A percentile compares a stretch with the other conserved stretches of the same genome.
Conservation (phyloP, 2,888 invertebrate genomes). For the Tetragonisca angustula region DNA sequence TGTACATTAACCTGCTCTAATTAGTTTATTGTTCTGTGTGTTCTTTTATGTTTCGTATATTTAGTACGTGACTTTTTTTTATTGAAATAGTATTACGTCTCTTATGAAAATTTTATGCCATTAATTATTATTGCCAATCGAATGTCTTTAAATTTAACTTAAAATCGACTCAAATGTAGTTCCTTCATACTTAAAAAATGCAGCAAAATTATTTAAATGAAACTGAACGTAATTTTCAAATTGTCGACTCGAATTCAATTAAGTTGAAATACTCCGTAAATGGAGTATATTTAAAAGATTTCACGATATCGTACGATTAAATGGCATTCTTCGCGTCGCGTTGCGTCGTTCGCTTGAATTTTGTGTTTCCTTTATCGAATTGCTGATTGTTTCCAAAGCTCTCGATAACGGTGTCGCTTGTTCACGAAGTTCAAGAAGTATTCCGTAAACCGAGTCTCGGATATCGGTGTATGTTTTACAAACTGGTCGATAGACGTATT, state of each 20-base stretch:
- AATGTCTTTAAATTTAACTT: too few relatives aligned
- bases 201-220: neutral
- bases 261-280: neutral
- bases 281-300: neutral
- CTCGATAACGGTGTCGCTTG: conserved; percentile 14
- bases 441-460: neutral
- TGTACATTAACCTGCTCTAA: neutral
- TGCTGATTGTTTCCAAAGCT: conserved; percentile 33
- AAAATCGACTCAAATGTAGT: too few relatives aligned
- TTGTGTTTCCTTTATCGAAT: conserved; percentile 17
- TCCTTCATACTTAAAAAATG: too few relatives aligned
- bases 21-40: neutral
- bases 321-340: conserved; percentile 1
- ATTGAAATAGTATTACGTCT: too few relatives aligned
- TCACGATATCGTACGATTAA: neutral
- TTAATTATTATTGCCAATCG: too few relatives aligned
- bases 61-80: too few relatives aligned
- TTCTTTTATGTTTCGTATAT: too few relatives aligned
- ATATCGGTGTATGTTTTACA: conserved; percentile 21
- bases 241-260: neutral
- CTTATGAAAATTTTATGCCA: too few relatives aligned
- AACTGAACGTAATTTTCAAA: neutral
- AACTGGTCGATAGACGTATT: conserved; percentile 11
- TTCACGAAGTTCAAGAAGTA: conserved; percentile 28
- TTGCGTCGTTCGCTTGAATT: conserved; percentile 3